Conservation (phyloP, 2,888 invertebrate species). For the Tenodera sinensis region DNA sequence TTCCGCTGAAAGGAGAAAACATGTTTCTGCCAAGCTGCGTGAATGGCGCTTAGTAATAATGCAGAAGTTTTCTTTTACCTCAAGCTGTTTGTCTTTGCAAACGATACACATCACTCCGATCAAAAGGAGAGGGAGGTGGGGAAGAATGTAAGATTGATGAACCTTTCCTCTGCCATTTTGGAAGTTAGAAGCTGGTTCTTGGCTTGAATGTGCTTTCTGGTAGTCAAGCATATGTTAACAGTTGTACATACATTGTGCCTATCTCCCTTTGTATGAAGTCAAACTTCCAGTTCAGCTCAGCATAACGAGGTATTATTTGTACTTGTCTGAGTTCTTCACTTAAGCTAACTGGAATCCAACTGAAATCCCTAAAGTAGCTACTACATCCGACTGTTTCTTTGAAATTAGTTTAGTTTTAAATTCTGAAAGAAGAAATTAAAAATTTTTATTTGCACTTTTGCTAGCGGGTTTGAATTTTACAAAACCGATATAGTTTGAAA, state of each 20-base stretch:
- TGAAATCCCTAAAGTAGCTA: too few species aligned
- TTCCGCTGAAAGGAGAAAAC: background rate
- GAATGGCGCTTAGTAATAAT: background rate
- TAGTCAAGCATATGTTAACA: background rate
- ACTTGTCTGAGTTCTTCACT: too few species aligned
- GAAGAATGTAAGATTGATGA: background rate
- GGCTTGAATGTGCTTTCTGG: background rate
- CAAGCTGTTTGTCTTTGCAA: background rate
- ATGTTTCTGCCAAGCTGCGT: background rate
- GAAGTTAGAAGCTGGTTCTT: background rate
- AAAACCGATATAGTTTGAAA: too few species aligned
- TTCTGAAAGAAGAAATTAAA: too few species aligned
- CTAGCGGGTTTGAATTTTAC: too few species aligned
- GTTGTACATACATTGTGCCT: background rate
- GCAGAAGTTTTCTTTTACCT: background rate
- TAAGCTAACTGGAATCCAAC: too few species aligned
- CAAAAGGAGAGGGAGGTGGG: background rate
- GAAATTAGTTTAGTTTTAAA: too few species aligned
- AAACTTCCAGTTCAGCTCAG: background rate
- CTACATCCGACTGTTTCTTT: too few species aligned
- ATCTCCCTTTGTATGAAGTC: background rate
- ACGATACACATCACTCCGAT: background rate
- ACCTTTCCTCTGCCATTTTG: background rate
- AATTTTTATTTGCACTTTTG: too few species aligned
- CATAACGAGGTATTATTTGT: too few species aligned